Base-by-base conservation (phyloP, 2,888 invertebrate species). In the Cabera pusaria region DNA sequence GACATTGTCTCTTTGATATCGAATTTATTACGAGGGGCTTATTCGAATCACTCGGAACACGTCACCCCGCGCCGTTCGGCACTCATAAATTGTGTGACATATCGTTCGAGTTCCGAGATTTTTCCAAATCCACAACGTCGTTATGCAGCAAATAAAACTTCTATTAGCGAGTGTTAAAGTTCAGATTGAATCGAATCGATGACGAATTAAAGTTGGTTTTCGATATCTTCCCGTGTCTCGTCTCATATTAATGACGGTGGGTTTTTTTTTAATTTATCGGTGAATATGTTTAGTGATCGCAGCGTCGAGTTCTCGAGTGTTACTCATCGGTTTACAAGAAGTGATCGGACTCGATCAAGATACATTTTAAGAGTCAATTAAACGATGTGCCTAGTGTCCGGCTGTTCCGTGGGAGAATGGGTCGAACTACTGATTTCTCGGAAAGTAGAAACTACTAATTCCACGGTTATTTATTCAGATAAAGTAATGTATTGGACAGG, bases 31-130 rank as follows among this genome's bases (percentile, higher is more conserved):
- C 72, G 55, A 65, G 66, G 64, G 67, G 64, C 67, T 68, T 63
- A 69, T 73, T 72, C 66, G 74, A 77, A 78, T 78, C 74, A 75
- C 69, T 76, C 73, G 70, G 53, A 69, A 71, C 73, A 70, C 74
- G 81, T 82, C 82, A 81, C 64, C 68, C 69, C 60, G 59, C 63
- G 63, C 67, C 70, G 71, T 56, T 64, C 64, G 68, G 52, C 62
- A 64, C 77, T 82, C 82, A 81, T 85, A 84, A 84, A 84, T 82
- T 82, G 62, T 65, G 73, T 80, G 83, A 84, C 83, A 82, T 83
- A 83, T 81, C 78, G 80, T 64, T 58, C 67, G 66, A 68, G 64
- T 77, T 76, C 75, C 62, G 60, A 78, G 73, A 78, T 77, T 78
- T 75, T 77, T 72, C 59, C 66, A 61, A 64, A 64, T 69, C 64